These are phyloP conservation scores for Irena cyanogastra DNA, from an alignment of 2,113 vertebrate genomes.

Conservation along the genomic window DNA sequence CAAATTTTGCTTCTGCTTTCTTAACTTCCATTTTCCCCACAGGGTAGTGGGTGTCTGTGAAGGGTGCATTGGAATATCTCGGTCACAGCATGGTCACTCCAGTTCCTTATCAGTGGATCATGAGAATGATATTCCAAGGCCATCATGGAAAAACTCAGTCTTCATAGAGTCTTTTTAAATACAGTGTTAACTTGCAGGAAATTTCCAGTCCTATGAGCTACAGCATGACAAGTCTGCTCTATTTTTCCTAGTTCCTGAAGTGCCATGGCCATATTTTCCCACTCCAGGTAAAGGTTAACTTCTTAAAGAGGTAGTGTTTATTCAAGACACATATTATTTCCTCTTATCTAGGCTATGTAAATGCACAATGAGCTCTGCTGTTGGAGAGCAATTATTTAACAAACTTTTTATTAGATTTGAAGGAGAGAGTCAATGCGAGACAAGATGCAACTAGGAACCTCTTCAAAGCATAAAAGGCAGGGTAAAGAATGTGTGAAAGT, in stretches of 20 bases:
- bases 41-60: not conserved
- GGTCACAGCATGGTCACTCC: not conserved
- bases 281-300: slow-evolving; percentile 17
- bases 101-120: slow-evolving; percentile 7
- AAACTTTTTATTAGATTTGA: not conserved
- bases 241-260: slow-evolving; percentile 23
- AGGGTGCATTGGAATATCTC: slow-evolving; percentile 59
- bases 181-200: not conserved
- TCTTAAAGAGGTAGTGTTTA: not conserved
- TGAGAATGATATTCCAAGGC: slow-evolving; percentile 30
- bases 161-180: not conserved
- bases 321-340: not conserved
- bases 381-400: not conserved
- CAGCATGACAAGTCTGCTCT: not conserved
- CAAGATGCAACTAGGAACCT: not conserved
- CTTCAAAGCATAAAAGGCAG: not conserved
- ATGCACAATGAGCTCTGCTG: not conserved
- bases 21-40: slow-evolving; percentile 55
- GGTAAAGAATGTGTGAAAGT: not conserved
- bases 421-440: not conserved
- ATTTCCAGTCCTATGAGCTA: slow-evolving; percentile 30
- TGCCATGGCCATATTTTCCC: slow-evolving; percentile 21
- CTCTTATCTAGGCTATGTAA: not conserved
- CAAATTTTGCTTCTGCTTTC: slow-evolving; percentile 64
- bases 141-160: slow-evolving; percentile 39